Base-by-base conservation (phyloP, 2,888 invertebrate genomes). In the Drosophila picticornis region DNA sequence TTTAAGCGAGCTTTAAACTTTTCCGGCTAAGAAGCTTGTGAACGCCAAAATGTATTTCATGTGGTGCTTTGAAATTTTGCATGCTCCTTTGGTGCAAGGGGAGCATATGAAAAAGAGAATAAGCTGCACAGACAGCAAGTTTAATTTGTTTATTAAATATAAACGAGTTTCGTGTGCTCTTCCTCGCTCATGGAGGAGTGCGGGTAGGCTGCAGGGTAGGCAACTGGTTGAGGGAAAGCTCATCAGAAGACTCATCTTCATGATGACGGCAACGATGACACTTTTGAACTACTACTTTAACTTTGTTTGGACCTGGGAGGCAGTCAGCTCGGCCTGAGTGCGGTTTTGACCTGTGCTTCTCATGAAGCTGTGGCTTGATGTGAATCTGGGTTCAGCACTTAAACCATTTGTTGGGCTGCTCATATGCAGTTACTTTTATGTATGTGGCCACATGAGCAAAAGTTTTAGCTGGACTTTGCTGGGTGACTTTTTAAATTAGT, bases 81-180 rank as follows among this genome's bases (percentile, higher is more conserved):
- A 19, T 51, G 31, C 27, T 19, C 2, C 36, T 13, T 27, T 13
- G 27, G 27, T 48, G 22, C 7, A 32, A 25, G 16, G 27, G 11
- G 25, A 27, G 31, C 25, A 32, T 19, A 25, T 13, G 9, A 43
- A 70, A 60, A 65, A 58, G 29, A 25, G 57, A 65, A 68, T 52
- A 57, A 77, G 62, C 75, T 80, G 58, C 58, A 71, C 72, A 84
- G 73, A 62, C 75, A 65, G 78, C 75, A 80, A 75, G 79, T 90
- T 90, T 85, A 88, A 87, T 87, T 87, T 90, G 83, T 90, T 87
- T 88, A 90, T 87, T 88, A 90, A 90, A 90, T 85, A 88, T 83
- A 85, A 87, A 90, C 83, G 86, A 85, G 80, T 67, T 81, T 67
- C 66, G 75, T 75, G 71, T 62, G 58, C 67, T 64, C 53, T 27